Evolutionary conservation across 2,888 invertebrate genomes (phyloP).

Genomic region (Drosophila flavopinicola): DNA sequence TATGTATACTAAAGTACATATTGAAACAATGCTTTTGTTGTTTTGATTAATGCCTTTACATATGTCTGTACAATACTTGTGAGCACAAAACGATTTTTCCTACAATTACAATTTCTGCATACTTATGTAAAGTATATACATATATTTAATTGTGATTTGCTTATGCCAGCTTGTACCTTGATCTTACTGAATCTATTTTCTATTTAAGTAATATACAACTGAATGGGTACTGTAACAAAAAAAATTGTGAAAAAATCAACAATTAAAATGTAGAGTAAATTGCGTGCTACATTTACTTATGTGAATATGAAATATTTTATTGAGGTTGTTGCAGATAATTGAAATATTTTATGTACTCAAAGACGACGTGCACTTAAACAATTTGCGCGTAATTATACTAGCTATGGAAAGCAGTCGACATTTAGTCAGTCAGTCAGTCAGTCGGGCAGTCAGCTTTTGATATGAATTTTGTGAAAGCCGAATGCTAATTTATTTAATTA

Average conservation of each 20-base stretch:
- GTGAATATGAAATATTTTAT: conserved; percentile 46
- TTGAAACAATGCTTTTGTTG: conserved; percentile 72
- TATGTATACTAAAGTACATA: conserved; percentile 4
- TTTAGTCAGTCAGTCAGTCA: conserved; percentile 8
- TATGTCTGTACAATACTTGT: conserved; percentile 9
- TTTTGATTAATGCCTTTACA: conserved; percentile 41
- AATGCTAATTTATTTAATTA: background rate
- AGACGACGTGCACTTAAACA: conserved; percentile 1
- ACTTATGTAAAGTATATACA: too few relatives aligned
- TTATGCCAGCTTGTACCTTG: conserved; percentile 63
- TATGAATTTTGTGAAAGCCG: conserved; percentile 6
- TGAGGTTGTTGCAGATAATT: conserved; percentile 59
- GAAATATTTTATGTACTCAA: conserved; percentile 15
- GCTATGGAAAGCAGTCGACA: background rate
- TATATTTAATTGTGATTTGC: conserved; percentile 55
- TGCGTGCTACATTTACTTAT: conserved; percentile 64
- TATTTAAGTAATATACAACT: conserved; percentile 36
- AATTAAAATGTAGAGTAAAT: conserved; percentile 61
- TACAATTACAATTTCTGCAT: conserved; percentile 26
- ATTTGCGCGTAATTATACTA: background rate
- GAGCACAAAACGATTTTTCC: conserved; percentile 27
- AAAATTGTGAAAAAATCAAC: background rate
- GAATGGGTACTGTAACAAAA: conserved; percentile 4
- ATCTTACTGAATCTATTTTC: conserved; percentile 60
- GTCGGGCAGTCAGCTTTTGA: conserved; percentile 3